Percentiles rank a stretch among this genome's conserved stretches.
Conservation (phyloP, 2,888 invertebrate genomes). For the Mesopsocus fuscifrons region DNA sequence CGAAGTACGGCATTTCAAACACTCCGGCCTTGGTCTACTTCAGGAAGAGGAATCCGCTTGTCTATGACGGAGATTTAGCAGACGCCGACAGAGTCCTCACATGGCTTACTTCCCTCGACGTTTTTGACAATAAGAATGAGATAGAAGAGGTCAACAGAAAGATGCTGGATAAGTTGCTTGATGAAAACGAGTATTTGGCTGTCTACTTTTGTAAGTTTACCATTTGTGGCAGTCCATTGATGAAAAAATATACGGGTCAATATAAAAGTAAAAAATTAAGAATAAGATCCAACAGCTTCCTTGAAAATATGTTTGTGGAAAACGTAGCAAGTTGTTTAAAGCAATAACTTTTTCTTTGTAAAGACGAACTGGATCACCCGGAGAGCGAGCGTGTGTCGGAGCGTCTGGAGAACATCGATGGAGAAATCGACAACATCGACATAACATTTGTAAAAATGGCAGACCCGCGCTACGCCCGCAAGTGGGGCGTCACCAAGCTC, state of each 20-base stretch:
- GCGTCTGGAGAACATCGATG: constrained; percentile 82
- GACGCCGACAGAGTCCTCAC: constrained; percentile 70
- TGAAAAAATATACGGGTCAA: too few species aligned
- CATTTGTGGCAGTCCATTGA: neutral
- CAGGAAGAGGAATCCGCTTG: constrained; percentile 59
- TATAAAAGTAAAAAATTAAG: too few species aligned
- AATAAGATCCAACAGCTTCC: neutral
- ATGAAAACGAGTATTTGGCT: constrained; percentile 87
- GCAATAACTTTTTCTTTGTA: too few species aligned
- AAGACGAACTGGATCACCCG: constrained; percentile 61
- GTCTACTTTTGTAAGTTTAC: constrained; percentile 87
- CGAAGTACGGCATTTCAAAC: constrained; percentile 62
- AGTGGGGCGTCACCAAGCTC: constrained; percentile 82
- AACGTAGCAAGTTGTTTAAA: too few species aligned
- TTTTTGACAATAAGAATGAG: constrained; percentile 88
- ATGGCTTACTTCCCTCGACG: constrained; percentile 86
- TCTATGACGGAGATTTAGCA: constrained; percentile 76
- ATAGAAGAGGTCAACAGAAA: constrained; percentile 94
- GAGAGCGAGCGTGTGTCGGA: constrained; percentile 69
- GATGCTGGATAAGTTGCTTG: constrained; percentile 85
- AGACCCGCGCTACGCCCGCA: constrained; percentile 74
- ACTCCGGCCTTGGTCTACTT: constrained; percentile 78
- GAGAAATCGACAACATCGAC: constrained; percentile 83
- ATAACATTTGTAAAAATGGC: constrained; percentile 91
- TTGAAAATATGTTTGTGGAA: too few species aligned